phyloP scores from a whole-genome alignment of 2,797 vertebrate species.

The Clarias fuscus region DNA sequence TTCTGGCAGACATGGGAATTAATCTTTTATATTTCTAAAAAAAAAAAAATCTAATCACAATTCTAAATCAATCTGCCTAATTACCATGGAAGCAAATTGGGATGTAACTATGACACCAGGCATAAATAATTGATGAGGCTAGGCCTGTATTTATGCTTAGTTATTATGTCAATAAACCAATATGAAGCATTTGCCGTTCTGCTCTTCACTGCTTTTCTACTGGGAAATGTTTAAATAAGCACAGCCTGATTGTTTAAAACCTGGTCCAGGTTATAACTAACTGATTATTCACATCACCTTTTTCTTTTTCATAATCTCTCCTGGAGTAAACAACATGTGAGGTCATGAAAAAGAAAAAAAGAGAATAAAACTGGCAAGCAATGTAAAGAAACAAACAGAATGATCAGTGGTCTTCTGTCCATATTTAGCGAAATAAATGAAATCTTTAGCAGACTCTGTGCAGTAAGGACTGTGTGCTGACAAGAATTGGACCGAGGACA shows the following conservation, averaged over 20 bases:
- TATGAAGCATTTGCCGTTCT: neutral
- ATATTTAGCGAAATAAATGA: neutral
- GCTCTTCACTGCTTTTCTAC: neutral
- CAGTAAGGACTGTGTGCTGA: neutral
- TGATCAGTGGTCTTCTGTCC: neutral
- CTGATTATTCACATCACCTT: neutral
- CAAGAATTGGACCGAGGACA: neutral
- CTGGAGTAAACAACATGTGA: neutral
- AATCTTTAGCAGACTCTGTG: neutral
- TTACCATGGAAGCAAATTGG: neutral
- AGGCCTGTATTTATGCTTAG: neutral
- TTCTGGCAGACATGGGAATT: neutral
- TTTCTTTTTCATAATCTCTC: neutral
- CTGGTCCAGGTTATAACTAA: neutral
- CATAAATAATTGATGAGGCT: slow-evolving; percentile 10
- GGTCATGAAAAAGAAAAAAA: neutral
- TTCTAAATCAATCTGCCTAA: neutral
- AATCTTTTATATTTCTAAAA: neutral
- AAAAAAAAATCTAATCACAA: neutral
- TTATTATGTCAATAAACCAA: slow-evolving; percentile 19
- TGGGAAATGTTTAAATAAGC: neutral
- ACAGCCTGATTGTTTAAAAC: neutral
- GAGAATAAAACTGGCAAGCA: neutral
- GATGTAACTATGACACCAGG: neutral
- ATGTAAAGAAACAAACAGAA: too few relatives aligned